Percentiles rank a stretch among this genome's conserved stretches.
Evolutionary conservation across 2,797 vertebrate genomes (phyloP).

Genomic region (Urosaurus nigricauda): DNA sequence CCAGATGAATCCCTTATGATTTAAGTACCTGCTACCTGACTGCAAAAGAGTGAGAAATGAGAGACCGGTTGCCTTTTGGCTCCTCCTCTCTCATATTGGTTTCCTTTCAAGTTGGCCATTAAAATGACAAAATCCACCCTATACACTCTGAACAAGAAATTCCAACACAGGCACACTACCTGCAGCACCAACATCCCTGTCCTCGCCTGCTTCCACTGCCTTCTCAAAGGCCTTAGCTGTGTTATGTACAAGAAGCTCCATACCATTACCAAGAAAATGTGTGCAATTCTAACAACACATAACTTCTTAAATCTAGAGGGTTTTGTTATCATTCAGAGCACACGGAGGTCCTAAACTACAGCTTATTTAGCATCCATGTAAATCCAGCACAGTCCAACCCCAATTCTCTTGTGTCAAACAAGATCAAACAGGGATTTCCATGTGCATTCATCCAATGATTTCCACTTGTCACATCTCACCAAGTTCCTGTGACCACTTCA

Average conservation of each 20-base stretch:
- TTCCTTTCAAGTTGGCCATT: background rate
- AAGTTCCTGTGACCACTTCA: background rate
- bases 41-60: background rate
- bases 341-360: too few species aligned
- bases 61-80: background rate
- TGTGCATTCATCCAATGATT: background rate
- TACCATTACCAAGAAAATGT: too few species aligned
- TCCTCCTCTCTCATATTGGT: background rate
- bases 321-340: too few species aligned
- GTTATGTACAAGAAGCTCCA: too few species aligned
- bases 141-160: too few species aligned
- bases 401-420: background rate
- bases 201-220: background rate
- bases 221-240: too few species aligned
- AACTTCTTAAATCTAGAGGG: too few species aligned
- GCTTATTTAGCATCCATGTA: too few species aligned
- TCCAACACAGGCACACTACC: background rate
- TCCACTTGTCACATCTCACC: too few species aligned
- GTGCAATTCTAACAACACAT: too few species aligned
- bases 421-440: background rate
- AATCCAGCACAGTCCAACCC: background rate
- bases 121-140: background rate
- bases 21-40: background rate
- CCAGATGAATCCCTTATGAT: conserved; percentile 24
- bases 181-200: background rate